Percentiles rank a stretch among this genome's conserved stretches.
phyloP scores from a whole-genome alignment of 2,888 invertebrate genomes.

The Camponotus fellah region DNA sequence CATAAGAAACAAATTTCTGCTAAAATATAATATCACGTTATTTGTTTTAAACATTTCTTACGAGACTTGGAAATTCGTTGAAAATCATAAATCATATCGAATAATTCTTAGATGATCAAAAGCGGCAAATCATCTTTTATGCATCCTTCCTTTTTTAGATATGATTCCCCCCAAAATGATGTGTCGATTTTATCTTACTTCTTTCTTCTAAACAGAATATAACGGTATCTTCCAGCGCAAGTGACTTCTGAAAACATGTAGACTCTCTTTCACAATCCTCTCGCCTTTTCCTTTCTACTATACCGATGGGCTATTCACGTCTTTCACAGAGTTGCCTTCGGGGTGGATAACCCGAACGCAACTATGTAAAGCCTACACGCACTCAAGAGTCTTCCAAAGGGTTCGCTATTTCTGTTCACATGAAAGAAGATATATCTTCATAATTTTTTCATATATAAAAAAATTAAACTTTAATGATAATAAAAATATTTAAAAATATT shows the following conservation, averaged over 20 bases:
- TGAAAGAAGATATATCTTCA: background rate
- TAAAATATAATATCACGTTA: background rate
- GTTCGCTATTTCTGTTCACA: slow-evolving; percentile 59
- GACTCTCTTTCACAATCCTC: slow-evolving; percentile 68
- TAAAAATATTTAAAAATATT: background rate
- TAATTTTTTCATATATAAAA: background rate
- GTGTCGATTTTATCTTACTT: slow-evolving; percentile 55
- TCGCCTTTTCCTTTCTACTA: slow-evolving; percentile 52
- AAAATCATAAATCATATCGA: background rate
- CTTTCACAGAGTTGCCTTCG: slow-evolving; percentile 72
- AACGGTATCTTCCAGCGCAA: slow-evolving; percentile 31
- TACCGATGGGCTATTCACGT: slow-evolving; percentile 73
- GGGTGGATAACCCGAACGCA: slow-evolving; percentile 72
- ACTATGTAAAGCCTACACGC: slow-evolving; percentile 61
- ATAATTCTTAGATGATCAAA: background rate
- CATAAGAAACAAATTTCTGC: background rate
- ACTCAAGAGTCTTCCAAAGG: slow-evolving; percentile 63
- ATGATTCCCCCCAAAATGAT: background rate
- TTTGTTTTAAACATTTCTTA: background rate
- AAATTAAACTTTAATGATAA: background rate
- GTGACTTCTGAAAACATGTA: slow-evolving; percentile 67
- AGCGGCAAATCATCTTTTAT: background rate
- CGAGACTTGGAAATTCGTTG: background rate
- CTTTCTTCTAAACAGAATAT: slow-evolving; percentile 58
- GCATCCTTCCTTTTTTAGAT: slow-evolving; percentile 1